A percentile compares a stretch with the other conserved stretches of the same genome.
phyloP scores from a whole-genome alignment of 2,888 invertebrate species.

The Acheta domesticus region DNA sequence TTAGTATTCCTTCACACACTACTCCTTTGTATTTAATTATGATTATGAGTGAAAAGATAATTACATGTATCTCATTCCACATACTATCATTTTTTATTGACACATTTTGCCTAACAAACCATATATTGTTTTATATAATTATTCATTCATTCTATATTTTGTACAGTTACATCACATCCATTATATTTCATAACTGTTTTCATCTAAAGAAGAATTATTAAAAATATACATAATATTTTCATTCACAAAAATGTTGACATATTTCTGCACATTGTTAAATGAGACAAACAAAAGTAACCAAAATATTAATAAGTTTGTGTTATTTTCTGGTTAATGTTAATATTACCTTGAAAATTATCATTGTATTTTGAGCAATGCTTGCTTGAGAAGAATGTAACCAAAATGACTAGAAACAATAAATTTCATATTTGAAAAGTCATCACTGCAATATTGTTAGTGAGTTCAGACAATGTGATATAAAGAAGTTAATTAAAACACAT shows the following conservation, averaged over 20 bases:
- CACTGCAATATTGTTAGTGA: not conserved
- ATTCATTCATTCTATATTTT: not conserved
- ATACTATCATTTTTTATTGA: too few relatives aligned
- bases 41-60: too few relatives aligned
- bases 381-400: too few relatives aligned
- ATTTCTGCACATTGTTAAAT: not conserved
- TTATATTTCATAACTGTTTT: not conserved
- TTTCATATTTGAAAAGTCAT: not conserved
- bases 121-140: not conserved
- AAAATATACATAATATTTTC: not conserved
- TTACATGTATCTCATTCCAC: too few relatives aligned
- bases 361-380: not conserved
- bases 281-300: not conserved
- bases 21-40: too few relatives aligned
- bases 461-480: not conserved
- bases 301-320: not conserved
- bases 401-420: too few relatives aligned
- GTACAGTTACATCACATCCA: not conserved
- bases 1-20: too few relatives aligned
- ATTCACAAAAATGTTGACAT: not conserved
- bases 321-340: not conserved
- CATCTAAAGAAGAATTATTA: not conserved
- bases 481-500: too few relatives aligned
- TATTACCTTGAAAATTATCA: not conserved
- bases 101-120: not conserved